Evolutionary conservation across 2,113 vertebrate genomes (phyloP), one percentile per base, ranked within the genome.

Genomic region (Fregata magnificens): DNA sequence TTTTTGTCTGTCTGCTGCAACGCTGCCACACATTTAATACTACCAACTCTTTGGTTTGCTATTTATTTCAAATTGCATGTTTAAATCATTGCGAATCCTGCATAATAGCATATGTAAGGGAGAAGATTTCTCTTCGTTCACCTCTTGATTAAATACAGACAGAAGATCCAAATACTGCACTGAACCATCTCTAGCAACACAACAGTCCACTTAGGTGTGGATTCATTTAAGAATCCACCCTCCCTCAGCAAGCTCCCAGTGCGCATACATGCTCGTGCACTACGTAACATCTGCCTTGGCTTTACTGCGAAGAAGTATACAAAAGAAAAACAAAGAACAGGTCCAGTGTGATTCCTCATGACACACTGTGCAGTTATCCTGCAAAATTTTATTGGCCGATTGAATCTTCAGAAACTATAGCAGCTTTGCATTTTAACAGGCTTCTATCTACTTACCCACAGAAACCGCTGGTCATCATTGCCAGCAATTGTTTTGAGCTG

Each of bases 311-410:
- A 49, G 28, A 50, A 42, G 32, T 82, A 50, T 7, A 19, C 34
- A 65, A 53, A 7, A 28, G 25, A 24, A 77, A 77, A 87, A 11
- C 16, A 72, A 72, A n/a, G 34, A 77, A 70, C 50, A 45, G 9
- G 65, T 73, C 59, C 34, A 26, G 40, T 29, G 34, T 36, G 50
- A 85, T 25, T 73, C 24, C 80, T 66, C 47, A 11, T 20, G 36
- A 44, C 36, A 69, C 50, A 36, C 3, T 2, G 21, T 16, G 18
- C 47, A 50, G 38, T 55, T 32, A 71, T 20, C n/a, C 87, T 38
- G 55, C 44, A 65, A 55, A 44, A 61, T 13, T 32, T 9, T 80
- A 76, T 2, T 18, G 24, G 38, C 17, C 0, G 0, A 49, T 0
- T 28, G 21, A 15, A 72, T 34, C 62, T 71, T 61, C 36, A 82